Percentiles rank a stretch among this genome's conserved stretches.
Evolutionary conservation across 2,797 vertebrate species (phyloP).

Genomic region (Crypturellus tataupa): DNA sequence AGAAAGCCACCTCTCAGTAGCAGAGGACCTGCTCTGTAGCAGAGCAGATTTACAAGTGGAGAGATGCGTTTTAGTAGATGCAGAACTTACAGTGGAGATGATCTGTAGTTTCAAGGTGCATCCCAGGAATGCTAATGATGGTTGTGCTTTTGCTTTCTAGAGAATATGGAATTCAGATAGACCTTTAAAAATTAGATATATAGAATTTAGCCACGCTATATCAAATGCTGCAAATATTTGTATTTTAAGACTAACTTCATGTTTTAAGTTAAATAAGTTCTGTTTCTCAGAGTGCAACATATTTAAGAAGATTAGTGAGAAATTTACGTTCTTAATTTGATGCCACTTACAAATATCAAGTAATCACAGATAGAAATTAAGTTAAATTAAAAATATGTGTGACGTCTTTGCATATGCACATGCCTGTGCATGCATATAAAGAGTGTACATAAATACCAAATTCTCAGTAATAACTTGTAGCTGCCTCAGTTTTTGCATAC

Average conservation of each 20-base stretch:
- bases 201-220: background rate
- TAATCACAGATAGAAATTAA: background rate
- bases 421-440: background rate
- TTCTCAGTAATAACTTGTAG: background rate
- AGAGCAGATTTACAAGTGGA: slow-evolving; percentile 8
- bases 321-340: background rate
- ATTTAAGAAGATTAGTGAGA: background rate
- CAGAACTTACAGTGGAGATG: slow-evolving; percentile 18
- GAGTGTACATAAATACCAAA: background rate
- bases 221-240: background rate
- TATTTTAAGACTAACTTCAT: background rate
- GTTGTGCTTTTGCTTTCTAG: background rate
- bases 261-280: background rate
- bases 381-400: background rate
- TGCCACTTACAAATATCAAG: background rate
- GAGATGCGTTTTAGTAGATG: slow-evolving; percentile 23
- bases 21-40: too few species aligned
- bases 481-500: fast-evolving
- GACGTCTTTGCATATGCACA: background rate
- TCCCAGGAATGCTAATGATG: background rate
- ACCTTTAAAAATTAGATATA: slow-evolving; percentile 9
- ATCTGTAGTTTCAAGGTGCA: background rate
- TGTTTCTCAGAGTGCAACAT: background rate
- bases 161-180: background rate
- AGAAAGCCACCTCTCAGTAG: background rate